Conservation (phyloP, 2,888 invertebrate genomes). For the Margaritifera margaritifera region DNA sequence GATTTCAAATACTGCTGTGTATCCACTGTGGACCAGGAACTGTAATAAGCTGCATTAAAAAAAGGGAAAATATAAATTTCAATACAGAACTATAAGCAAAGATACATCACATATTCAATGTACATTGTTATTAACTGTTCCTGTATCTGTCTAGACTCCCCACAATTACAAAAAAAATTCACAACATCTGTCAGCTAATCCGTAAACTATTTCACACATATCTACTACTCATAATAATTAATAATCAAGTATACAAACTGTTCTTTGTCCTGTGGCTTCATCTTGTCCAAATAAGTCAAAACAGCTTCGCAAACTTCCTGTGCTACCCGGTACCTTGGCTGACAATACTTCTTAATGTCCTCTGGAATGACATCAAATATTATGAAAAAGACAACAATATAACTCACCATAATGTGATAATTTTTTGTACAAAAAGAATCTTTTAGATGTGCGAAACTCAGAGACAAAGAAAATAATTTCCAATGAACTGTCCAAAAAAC, state of each 20-base stretch:
- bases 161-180: too few relatives aligned
- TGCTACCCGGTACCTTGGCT: constrained; percentile 69
- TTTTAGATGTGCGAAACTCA: background rate
- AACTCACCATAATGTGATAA: background rate
- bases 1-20: constrained; percentile 73
- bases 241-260: constrained; percentile 37
- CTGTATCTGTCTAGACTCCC: too few relatives aligned
- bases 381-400: constrained; percentile 4
- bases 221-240: background rate
- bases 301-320: constrained; percentile 65
- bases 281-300: constrained; percentile 57
- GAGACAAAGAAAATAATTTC: too few relatives aligned
- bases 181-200: too few relatives aligned
- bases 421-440: background rate
- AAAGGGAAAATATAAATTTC: too few relatives aligned
- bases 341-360: constrained; percentile 57
- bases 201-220: background rate
- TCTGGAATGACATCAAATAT: constrained; percentile 42
- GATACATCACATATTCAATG: too few relatives aligned
- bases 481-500: too few relatives aligned
- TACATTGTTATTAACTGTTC: too few relatives aligned
- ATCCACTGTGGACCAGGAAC: constrained; percentile 61
- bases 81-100: background rate
- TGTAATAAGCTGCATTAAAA: constrained; percentile 52
- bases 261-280: constrained; percentile 50